Evolutionary conservation across 2,797 vertebrate species (phyloP).

Genomic region (Sebastes miniatus): DNA sequence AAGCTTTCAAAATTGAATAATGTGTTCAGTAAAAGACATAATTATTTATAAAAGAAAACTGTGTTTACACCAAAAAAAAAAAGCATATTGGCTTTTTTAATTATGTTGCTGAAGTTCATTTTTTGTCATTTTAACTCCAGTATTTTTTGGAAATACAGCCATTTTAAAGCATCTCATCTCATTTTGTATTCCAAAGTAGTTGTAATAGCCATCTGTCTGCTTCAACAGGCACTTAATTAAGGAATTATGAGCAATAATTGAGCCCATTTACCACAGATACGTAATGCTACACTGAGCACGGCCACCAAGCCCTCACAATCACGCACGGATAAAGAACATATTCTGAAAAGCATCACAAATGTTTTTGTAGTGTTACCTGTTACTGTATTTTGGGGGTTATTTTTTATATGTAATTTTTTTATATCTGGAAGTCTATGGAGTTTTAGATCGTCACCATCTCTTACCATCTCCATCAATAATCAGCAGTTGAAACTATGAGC

Average conservation of each 20-base stretch:
- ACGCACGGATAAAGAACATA: conserved; percentile 11
- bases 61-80: conserved; percentile 21
- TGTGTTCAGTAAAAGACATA: conserved; percentile 47
- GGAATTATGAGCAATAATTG: conserved; percentile 35
- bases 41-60: conserved; percentile 57
- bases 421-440: background rate
- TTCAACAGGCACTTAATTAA: conserved; percentile 18
- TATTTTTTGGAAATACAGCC: conserved; percentile 14
- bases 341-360: conserved; percentile 20
- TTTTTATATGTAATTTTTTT: background rate
- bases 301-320: conserved; percentile 8
- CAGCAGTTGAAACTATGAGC: conserved; percentile 10
- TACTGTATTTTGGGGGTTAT: conserved; percentile 19
- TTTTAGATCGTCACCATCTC: background rate
- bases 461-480: background rate
- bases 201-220: conserved; percentile 30
- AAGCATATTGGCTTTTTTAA: conserved; percentile 47
- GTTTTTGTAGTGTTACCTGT: conserved; percentile 1
- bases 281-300: conserved; percentile 11
- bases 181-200: conserved; percentile 36
- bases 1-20: conserved; percentile 55
- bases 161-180: conserved; percentile 34
- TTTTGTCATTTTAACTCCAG: conserved; percentile 29
- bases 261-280: conserved; percentile 37
- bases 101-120: conserved; percentile 37